Conservation (phyloP, 2,797 vertebrate genomes). For the Muraenolepis orangiensis region DNA sequence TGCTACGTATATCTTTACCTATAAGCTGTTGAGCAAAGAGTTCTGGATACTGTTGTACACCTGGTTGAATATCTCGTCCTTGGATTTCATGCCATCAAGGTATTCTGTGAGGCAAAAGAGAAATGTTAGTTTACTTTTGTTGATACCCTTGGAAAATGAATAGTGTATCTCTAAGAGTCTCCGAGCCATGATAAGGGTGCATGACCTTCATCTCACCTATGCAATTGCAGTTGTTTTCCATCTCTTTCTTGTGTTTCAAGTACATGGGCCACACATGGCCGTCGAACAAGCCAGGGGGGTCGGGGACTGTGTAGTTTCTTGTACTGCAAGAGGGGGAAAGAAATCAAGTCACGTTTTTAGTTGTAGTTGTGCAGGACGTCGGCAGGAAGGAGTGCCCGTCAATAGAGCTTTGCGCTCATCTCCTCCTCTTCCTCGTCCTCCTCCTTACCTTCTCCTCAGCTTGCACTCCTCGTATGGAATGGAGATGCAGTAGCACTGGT, state of each 20-base stretch:
- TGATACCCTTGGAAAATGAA: neutral
- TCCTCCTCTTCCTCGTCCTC: constrained; percentile 74
- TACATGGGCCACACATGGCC: constrained; percentile 98
- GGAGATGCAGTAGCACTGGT: constrained; percentile 84
- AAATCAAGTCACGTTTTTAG: neutral
- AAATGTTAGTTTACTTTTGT: constrained; percentile 3
- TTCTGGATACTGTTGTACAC: constrained; percentile 85
- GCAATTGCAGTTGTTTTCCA: constrained; percentile 76
- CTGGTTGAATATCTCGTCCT: constrained; percentile 77
- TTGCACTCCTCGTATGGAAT: constrained; percentile 93
- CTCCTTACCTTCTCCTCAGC: constrained; percentile 82
- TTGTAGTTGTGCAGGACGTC: neutral
- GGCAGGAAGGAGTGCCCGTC: neutral
- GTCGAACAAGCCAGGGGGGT: constrained; percentile 88
- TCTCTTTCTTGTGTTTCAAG: constrained; percentile 83
- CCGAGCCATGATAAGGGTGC: neutral
- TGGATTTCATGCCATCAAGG: constrained; percentile 81
- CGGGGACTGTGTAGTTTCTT: constrained; percentile 83
- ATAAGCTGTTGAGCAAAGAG: constrained; percentile 78
- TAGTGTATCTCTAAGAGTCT: neutral
- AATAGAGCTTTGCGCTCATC: constrained; percentile 67
- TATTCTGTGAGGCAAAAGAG: constrained; percentile 69
- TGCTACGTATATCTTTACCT: constrained; percentile 59
- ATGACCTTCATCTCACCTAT: constrained; percentile 72
- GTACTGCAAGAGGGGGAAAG: constrained; percentile 70